Base-by-base conservation (phyloP, 2,113 vertebrate species). In the Cyprinodon tularosa region DNA sequence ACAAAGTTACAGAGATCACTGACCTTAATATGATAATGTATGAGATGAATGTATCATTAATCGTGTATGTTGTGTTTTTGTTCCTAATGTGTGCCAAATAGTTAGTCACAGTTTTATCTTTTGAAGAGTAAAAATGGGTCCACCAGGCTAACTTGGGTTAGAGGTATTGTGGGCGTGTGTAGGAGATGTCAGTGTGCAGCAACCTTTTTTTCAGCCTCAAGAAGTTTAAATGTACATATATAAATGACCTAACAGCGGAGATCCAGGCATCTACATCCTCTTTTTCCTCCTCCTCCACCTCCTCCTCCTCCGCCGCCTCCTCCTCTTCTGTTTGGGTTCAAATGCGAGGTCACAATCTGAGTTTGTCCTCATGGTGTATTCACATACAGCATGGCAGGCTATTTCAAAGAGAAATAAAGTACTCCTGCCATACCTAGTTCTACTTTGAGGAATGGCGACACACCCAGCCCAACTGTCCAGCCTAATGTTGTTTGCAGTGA, bases 161-260 rank as follows among this genome's bases (percentile, higher is more conserved):
- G 81, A 87, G 86, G 83, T 85, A 82, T 87, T 88, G 88, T 90
- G 84, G 88, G 88, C 84, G 89, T 86, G 79, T 83, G 86, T 85
- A 44, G 85, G 88, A 81, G 80, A 61, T 81, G 79, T 75, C 77
- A 62, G 89, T 74, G 79, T 74, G 70, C 74, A 87, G 66, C 74
- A 84, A 81, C 76, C 87, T 84, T 74, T 57, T 4, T 57, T 76
- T 84, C 6, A 1, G 57, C 61, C 74, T 82, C 40, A 69, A 77
- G 68, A 81, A 63, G 75, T 84, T 87, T 68, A 84, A 86, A 84
- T 38, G 63, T 53, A 71, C 62, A 65, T 82, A 84, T 47, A 69
- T 65, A 76, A 63, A 65, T 84, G 80, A 72, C 78, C 85, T 47
- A 65, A 67, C 4, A 53, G 68, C 53, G 8, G 38, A 67, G 69